Base-by-base conservation (phyloP, 2,113 vertebrate genomes). In the Nyctibius bracteatus region DNA sequence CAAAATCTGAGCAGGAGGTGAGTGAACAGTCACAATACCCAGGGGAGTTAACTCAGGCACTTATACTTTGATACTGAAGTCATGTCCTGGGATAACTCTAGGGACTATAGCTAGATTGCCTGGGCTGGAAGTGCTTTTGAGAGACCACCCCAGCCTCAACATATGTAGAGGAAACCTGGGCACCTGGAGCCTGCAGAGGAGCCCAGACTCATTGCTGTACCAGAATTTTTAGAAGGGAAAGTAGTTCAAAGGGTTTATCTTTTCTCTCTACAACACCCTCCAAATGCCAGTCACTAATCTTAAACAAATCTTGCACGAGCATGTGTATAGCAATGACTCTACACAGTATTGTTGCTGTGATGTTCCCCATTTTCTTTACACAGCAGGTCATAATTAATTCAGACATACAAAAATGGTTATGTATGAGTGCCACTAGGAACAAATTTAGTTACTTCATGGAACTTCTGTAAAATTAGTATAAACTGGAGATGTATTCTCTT, bases 281-380 rank as follows among this genome's bases (percentile, higher is more conserved):
- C 39, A 41, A 61, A 51, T 41, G 24, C n/a, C 14, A 31, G 19
- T 47, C 30, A 14, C 25, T 78, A 14, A 39, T 54, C 21, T 82
- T 33, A 28, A 5, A 9, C 22, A 72, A 39, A 23, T 39, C 35
- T 75, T 57, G 33, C 9, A 2, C 37, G 1, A 44, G 10, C 0
- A 0, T 31, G 10, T 51, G 15, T 58, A 14, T 30, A 11, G 35
- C 51, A 24, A 4, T 39, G 24, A 30, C 21, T 35, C 20, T 19
- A 1, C 1, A 5, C 7, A 21, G 31, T 63, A 3, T 3, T 9
- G 37, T 31, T 87, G 41, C 28, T 63, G 39, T 37, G 20, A 13
- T 59, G 27, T 39, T 73, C 31, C 17, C 27, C 2, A 0, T 41
- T 78, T 72, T n/a, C 47, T 79, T 61, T 46, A 11, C 3, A 3